phyloP scores from a whole-genome alignment of 2,888 invertebrate species.

The Agrenia bidenticulata region DNA sequence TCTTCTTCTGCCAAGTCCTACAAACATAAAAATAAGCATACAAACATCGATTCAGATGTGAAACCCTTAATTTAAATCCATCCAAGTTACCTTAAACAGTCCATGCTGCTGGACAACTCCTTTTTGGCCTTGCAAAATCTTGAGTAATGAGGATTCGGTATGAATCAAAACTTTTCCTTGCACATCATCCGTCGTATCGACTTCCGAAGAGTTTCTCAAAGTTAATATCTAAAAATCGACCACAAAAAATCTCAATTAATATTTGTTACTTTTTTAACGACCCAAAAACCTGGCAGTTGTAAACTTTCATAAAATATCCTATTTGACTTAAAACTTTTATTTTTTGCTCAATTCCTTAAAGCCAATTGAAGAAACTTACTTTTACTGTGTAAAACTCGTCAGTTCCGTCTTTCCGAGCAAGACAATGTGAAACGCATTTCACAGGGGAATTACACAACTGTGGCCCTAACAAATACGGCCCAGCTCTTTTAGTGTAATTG shows the following conservation, averaged over 20 bases:
- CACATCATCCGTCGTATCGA: constrained; percentile 70
- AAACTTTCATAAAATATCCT: too few species aligned
- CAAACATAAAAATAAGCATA: constrained; percentile 11
- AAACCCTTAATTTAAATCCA: background rate
- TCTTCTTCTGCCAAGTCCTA: constrained; percentile 64
- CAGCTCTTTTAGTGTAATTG: constrained; percentile 22
- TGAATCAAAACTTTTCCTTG: constrained; percentile 77
- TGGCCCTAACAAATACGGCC: constrained; percentile 70
- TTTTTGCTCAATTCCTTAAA: too few species aligned
- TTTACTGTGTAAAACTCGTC: constrained; percentile 72
- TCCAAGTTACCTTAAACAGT: constrained; percentile 66
- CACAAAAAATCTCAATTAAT: too few species aligned
- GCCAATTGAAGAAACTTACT: too few species aligned
- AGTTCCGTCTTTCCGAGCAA: constrained; percentile 70
- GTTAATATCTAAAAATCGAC: too few species aligned
- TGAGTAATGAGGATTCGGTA: constrained; percentile 72
- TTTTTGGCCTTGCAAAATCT: constrained; percentile 67
- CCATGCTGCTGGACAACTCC: constrained; percentile 77
- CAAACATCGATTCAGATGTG: background rate
- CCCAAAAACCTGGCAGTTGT: too few species aligned
- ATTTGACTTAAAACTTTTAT: too few species aligned
- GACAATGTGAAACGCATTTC: constrained; percentile 72
- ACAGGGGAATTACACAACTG: constrained; percentile 72
- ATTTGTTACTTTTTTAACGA: too few species aligned
- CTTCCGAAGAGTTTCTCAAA: background rate